phyloP scores from a whole-genome alignment of 2,888 invertebrate species.

The Drosophila rubida region DNA sequence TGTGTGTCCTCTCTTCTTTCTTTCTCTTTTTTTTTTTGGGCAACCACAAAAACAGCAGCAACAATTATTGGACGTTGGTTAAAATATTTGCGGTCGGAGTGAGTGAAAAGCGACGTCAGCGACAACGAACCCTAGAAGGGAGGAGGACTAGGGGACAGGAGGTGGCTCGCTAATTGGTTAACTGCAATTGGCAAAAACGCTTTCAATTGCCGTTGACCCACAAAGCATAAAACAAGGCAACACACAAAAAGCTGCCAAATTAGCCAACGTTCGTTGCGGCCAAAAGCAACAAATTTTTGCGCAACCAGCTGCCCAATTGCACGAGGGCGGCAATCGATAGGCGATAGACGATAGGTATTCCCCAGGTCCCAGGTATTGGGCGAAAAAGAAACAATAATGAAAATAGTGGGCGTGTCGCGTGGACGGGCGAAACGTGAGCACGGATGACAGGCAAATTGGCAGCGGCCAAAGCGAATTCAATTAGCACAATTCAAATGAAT shows the following conservation, averaged over 20 bases:
- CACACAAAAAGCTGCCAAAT: slow-evolving; percentile 30
- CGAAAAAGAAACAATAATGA: too few species aligned
- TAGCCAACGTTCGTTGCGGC: slow-evolving; percentile 13
- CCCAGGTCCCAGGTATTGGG: too few species aligned
- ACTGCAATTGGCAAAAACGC: slow-evolving; percentile 66
- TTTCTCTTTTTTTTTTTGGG: not conserved
- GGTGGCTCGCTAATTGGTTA: slow-evolving; percentile 65
- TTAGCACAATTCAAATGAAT: slow-evolving; percentile 52
- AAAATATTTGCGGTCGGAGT: slow-evolving; percentile 39
- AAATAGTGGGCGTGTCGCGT: slow-evolving; percentile 37
- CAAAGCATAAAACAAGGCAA: slow-evolving; percentile 26
- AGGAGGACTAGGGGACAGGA: not conserved
- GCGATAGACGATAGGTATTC: not conserved
- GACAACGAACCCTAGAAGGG: slow-evolving; percentile 16
- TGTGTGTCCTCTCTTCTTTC: too few species aligned
- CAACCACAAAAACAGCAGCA: slow-evolving; percentile 14
- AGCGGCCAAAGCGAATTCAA: slow-evolving; percentile 52
- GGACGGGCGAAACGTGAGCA: slow-evolving; percentile 60
- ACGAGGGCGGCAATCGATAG: not conserved
- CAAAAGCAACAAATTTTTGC: slow-evolving; percentile 45
- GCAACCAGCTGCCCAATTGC: slow-evolving; percentile 36
- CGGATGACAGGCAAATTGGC: slow-evolving; percentile 56
- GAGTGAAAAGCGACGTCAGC: slow-evolving; percentile 39
- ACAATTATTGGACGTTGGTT: slow-evolving; percentile 39
- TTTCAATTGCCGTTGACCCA: slow-evolving; percentile 71